Percentiles rank a stretch among this genome's conserved stretches.
These are phyloP conservation scores for Pao palembangensis DNA, from an alignment of 2,113 vertebrate species.

Conservation along the genomic window DNA sequence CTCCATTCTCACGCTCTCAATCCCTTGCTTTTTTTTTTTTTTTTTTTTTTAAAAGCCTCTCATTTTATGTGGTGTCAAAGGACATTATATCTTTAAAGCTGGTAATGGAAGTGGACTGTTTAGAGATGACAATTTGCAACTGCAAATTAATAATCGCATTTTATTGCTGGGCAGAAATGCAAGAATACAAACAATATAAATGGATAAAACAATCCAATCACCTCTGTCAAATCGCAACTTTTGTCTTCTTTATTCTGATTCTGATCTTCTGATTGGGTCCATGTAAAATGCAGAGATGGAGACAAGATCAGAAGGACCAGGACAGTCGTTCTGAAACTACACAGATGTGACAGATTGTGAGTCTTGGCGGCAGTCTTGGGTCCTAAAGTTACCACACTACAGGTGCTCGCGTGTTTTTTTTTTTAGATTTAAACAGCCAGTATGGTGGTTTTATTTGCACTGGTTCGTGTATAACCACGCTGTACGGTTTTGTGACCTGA, in stretches of 20 bases:
- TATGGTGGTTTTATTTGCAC: too few species aligned
- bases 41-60: constrained; percentile 15
- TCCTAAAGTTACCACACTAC: too few species aligned
- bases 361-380: too few species aligned
- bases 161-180: constrained; percentile 22
- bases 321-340: too few species aligned
- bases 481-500: too few species aligned
- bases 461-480: too few species aligned
- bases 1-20: constrained; percentile 4
- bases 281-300: constrained; percentile 29
- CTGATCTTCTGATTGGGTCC: background rate
- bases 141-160: constrained; percentile 38
- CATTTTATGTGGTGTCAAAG: constrained; percentile 48
- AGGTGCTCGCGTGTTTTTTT: too few species aligned
- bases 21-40: background rate
- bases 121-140: constrained; percentile 46
- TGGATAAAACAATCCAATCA: constrained; percentile 9
- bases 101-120: constrained; percentile 39
- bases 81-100: constrained; percentile 25
- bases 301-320: constrained; percentile 54
- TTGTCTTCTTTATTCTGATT: constrained; percentile 4
- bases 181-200: background rate
- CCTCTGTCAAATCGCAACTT: constrained; percentile 22
- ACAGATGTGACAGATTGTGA: too few species aligned
- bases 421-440: too few species aligned